Base-by-base conservation (phyloP, 2,888 invertebrate species). In the Gisinianus flammeolus region DNA sequence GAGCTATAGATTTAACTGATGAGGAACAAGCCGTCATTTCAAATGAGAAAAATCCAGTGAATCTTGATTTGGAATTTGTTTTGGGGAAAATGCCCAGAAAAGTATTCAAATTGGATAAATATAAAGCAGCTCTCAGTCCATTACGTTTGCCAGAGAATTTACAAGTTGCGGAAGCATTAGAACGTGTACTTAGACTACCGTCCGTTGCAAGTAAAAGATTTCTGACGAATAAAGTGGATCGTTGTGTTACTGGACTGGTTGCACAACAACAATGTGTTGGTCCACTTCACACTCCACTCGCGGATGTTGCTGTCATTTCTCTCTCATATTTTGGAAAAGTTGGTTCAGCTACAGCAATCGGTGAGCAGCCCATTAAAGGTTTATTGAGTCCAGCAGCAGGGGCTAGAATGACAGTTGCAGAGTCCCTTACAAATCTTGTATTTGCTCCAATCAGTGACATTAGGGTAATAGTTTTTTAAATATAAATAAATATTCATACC, bases 251-350 rank as follows among this genome's bases (percentile, higher is more conserved):
- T 1, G 98, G 98, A 0, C 89, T 98, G 22, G 91, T 98, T 77
- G 98, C 96, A 0, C 98, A 98, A 87, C 98, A 99, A 86, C 99
- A 99, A 87, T 98, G 98, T 87, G 96, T 98, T 30, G 98, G 99
- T 0, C 97, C 98, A 0, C 88, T 98, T 0, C 98, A 98, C 87
- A 96, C 97, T 0, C 98, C 99, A 0, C 88, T 98, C 4, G 95
- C 98, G 0, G 97, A 99, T 88, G 97, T 94, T 79, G 98, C 95
- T 0, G 92, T 98, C 70, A 92, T 93, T 5, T 95, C 96, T 0
- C 89, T 97, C 31, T 94, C 96, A 0, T 92, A 96, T 87, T 93
- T 93, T 86, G 93, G 92, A 79, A 90, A 89, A 64, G 91, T 91
- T 78, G 98, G 98, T 8, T 92, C 95, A 19, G 98, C 98, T 3